These are phyloP conservation scores for Prionailurus bengalensis DNA, from an alignment of 2,113 vertebrate genomes.

Conservation along the genomic window DNA sequence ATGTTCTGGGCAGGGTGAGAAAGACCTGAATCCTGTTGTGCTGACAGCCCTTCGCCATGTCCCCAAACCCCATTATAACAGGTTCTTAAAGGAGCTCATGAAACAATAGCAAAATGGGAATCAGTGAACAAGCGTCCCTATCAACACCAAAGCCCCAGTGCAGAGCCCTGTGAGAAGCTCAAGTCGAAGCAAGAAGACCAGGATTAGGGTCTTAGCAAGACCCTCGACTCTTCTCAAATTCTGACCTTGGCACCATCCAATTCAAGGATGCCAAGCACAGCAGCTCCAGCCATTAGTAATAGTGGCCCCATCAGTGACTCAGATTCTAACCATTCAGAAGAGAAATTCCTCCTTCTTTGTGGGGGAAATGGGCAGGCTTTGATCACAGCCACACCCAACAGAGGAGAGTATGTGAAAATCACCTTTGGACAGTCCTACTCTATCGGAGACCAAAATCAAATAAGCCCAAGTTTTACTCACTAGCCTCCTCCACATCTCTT, in stretches of 20 bases:
- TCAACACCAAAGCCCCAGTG: background rate
- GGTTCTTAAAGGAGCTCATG: background rate
- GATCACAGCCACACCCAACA: too few species aligned
- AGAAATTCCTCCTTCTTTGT: background rate
- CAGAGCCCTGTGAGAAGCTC: background rate
- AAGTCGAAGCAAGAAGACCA: background rate
- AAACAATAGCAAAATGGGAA: background rate
- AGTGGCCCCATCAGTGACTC: too few species aligned
- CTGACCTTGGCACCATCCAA: background rate
- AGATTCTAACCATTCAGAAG: background rate
- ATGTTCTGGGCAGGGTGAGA: background rate
- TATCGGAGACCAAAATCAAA: background rate
- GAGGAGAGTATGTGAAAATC: background rate
- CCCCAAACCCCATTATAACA: background rate
- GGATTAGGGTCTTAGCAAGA: background rate
- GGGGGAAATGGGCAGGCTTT: background rate
- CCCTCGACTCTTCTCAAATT: background rate
- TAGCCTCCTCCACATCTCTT: background rate
- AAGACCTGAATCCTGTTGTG: background rate
- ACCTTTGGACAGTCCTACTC: background rate
- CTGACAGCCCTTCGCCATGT: background rate
- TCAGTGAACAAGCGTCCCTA: background rate
- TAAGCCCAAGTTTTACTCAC: background rate
- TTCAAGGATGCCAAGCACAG: background rate
- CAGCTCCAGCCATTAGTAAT: background rate